Conservation (phyloP, 2,113 vertebrate genomes). For the Ictalurus punctatus region DNA sequence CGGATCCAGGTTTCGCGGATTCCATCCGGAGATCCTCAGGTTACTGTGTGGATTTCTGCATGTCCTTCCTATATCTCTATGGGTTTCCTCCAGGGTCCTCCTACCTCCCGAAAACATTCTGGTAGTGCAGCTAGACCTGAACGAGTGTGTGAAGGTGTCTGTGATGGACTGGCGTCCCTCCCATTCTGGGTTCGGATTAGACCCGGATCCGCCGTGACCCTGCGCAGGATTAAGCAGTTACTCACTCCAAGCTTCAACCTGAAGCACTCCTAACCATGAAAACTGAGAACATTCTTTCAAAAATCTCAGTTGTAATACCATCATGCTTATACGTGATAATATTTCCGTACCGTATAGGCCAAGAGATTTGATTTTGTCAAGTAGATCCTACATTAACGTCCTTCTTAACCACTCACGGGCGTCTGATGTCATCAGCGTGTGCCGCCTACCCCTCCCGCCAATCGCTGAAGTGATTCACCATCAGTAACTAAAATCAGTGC, state of each 20-base stretch:
- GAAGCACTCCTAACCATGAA: too few species aligned
- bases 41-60: neutral
- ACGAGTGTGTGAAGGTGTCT: neutral
- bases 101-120: neutral
- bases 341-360: neutral
- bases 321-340: too few species aligned
- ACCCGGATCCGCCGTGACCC: neutral
- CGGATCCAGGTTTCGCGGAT: neutral
- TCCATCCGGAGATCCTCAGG: neutral
- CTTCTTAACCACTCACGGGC: neutral
- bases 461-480: neutral
- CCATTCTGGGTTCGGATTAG: neutral
- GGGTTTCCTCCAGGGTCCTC: neutral
- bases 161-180: neutral
- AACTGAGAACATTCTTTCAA: too few species aligned
- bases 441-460: neutral
- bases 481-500: neutral
- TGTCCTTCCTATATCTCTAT: neutral
- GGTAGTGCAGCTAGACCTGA: neutral
- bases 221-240: neutral
- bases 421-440: neutral
- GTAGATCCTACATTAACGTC: neutral
- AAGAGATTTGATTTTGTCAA: neutral
- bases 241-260: too few species aligned
- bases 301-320: too few species aligned